Conservation (phyloP, 2,113 vertebrate species). For the Leiothrix lutea region DNA sequence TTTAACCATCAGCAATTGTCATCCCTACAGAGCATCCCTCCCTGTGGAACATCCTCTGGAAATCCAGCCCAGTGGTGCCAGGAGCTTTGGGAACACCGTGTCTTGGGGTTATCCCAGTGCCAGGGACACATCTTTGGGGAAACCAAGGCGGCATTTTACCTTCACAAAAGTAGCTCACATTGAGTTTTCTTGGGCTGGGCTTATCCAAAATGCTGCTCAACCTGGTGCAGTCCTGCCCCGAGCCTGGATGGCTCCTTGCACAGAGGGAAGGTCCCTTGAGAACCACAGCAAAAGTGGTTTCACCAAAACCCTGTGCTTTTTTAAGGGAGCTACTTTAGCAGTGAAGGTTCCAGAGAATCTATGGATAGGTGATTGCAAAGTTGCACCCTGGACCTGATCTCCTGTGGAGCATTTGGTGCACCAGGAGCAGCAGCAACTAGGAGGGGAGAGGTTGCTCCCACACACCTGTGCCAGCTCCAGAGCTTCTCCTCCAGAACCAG, state of each 20-base stretch:
- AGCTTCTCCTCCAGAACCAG: background rate
- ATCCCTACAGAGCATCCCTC: background rate
- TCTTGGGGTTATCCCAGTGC: background rate
- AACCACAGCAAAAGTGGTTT: background rate
- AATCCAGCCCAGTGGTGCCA: accelerated
- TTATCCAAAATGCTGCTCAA: background rate
- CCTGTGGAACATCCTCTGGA: background rate
- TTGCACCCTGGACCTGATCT: background rate
- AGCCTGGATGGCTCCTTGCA: background rate
- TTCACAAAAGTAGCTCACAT: background rate
- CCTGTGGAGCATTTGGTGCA: background rate
- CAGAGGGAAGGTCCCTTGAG: accelerated
- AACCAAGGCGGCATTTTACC: background rate
- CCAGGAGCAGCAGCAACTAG: background rate
- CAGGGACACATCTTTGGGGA: background rate
- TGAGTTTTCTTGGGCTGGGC: background rate
- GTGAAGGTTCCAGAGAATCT: background rate
- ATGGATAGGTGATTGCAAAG: background rate
- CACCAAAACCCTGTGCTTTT: background rate
- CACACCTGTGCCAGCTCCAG: background rate
- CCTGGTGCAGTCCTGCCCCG: accelerated
- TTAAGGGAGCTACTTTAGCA: background rate
- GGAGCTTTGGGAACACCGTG: background rate
- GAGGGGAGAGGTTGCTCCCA: background rate
- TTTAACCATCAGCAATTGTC: accelerated